Conservation (phyloP, 2,797 vertebrate genomes). For the Buceros bicornis region DNA sequence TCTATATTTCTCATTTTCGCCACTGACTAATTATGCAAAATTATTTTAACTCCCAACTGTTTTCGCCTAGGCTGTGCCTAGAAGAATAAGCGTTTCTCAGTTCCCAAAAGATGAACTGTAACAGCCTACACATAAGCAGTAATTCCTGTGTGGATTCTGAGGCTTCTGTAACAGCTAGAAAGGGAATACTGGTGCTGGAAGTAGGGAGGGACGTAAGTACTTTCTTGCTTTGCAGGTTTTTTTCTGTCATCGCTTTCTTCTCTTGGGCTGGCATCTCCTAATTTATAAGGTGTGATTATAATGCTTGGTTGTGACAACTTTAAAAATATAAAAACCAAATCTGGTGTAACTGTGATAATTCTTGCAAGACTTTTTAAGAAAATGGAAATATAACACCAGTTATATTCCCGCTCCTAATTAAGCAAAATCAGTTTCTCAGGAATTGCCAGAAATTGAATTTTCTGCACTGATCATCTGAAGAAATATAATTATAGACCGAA, state of each 20-base stretch:
- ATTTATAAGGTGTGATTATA: neutral
- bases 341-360: neutral
- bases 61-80: neutral
- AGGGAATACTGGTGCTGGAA: neutral
- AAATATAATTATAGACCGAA: neutral
- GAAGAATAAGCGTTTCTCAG: neutral
- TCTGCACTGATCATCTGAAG: neutral
- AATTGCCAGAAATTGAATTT: neutral
- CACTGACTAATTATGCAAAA: neutral
- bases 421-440: neutral
- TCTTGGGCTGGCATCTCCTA: neutral
- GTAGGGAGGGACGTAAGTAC: neutral
- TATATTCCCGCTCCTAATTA: neutral
- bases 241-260: neutral
- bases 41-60: neutral
- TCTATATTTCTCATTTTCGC: neutral
- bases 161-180: neutral
- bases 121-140: neutral
- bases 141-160: neutral
- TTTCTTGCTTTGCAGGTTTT: neutral
- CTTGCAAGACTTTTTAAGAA: neutral
- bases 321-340: neutral
- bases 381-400: neutral
- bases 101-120: neutral
- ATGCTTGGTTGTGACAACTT: neutral